These are phyloP conservation scores for Euwallacea similis DNA, from an alignment of 1,140 invertebrate genomes.

Conservation along the genomic window DNA sequence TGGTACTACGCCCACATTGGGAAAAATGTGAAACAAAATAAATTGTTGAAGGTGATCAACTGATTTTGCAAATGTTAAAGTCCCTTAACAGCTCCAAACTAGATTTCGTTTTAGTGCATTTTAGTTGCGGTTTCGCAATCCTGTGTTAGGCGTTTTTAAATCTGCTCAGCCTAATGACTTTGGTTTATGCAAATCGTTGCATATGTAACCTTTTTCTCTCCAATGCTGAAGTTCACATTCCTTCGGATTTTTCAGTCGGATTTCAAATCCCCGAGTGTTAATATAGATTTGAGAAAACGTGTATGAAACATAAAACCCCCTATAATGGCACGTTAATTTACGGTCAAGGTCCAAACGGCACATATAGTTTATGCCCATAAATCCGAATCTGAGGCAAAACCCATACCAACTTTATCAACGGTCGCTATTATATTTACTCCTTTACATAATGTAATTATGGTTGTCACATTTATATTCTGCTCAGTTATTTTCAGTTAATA, in stretches of 20 bases:
- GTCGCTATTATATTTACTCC: background rate
- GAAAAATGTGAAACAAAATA: constrained; percentile 25
- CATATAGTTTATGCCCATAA: no score
- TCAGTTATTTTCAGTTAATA: background rate
- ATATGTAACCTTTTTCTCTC: no score
- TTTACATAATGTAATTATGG: constrained; percentile 4
- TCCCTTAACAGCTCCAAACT: constrained; percentile 10
- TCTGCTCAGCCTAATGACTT: background rate
- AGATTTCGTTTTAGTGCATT: constrained; percentile 5
- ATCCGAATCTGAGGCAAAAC: no score
- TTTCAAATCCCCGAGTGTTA: no score
- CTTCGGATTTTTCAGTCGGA: no score
- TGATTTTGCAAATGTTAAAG: constrained; percentile 24
- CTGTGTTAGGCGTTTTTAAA: background rate
- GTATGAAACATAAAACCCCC: no score
- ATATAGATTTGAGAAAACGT: no score
- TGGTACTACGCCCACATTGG: constrained; percentile 22
- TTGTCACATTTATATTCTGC: background rate
- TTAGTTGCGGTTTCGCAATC: constrained; percentile 1
- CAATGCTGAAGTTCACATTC: no score
- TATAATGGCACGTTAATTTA: no score
- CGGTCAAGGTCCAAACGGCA: no score
- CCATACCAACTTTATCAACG: no score
- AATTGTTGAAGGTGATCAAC: constrained; percentile 29
- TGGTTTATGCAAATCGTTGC: no score